Evolutionary conservation across 2,888 invertebrate genomes (phyloP).

Genomic region (Drosophila affinis): DNA sequence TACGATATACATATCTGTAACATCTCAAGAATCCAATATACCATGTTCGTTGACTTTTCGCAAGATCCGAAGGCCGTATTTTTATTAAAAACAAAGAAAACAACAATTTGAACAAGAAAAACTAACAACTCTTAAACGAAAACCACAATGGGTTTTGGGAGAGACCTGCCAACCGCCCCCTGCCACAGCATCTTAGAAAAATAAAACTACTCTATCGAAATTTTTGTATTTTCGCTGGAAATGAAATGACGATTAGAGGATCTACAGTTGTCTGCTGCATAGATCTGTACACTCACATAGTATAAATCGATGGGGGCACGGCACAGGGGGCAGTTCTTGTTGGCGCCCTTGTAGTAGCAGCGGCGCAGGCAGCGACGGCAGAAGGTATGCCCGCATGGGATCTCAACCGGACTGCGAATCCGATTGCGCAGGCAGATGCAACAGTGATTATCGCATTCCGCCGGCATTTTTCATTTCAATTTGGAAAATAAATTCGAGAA

Average conservation of each 20-base stretch:
- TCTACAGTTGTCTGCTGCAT: too few species aligned
- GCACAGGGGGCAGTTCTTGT: slow-evolving; percentile 58
- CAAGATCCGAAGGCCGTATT: neutral
- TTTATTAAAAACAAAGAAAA: neutral
- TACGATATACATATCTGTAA: too few species aligned
- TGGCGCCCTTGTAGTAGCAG: slow-evolving; percentile 36
- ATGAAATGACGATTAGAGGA: neutral
- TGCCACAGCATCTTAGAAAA: slow-evolving; percentile 3
- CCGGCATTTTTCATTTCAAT: slow-evolving; percentile 37
- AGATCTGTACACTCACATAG: slow-evolving; percentile 48
- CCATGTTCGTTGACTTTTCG: too few species aligned
- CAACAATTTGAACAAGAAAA: neutral
- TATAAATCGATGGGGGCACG: slow-evolving; percentile 58
- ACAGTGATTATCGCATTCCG: slow-evolving; percentile 28
- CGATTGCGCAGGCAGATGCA: slow-evolving; percentile 45
- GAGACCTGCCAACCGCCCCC: neutral
- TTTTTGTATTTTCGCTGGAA: slow-evolving; percentile 37
- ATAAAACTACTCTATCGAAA: slow-evolving; percentile 37
- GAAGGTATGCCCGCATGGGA: slow-evolving; percentile 53
- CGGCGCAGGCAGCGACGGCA: slow-evolving; percentile 52
- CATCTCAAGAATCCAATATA: too few species aligned
- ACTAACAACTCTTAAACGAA: neutral
- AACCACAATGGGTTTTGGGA: neutral
- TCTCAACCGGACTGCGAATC: slow-evolving; percentile 50
- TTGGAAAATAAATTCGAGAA: neutral